Percentiles rank a stretch among this genome's conserved stretches.
Conservation (phyloP, 2,113 vertebrate genomes). For the Serilophus lunatus region DNA sequence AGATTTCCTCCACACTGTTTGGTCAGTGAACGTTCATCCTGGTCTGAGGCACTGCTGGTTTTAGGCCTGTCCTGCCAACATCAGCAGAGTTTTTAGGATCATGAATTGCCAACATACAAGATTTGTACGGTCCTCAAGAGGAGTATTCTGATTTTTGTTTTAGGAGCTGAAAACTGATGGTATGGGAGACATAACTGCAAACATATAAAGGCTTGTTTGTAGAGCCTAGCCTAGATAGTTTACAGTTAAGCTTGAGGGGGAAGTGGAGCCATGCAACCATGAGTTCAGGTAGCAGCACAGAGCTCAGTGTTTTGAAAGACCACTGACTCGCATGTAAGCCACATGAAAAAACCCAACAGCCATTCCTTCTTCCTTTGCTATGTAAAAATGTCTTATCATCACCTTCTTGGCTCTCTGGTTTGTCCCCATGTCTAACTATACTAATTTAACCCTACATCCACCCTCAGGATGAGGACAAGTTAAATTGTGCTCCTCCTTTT, state of each 20-base stretch:
- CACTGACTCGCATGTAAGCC: background rate
- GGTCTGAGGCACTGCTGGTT: background rate
- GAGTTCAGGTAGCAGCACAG: background rate
- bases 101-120: background rate
- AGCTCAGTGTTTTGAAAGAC: background rate
- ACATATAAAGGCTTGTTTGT: background rate
- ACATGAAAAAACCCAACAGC: background rate
- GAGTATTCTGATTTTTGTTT: background rate
- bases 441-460: background rate
- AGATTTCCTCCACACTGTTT: background rate
- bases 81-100: background rate
- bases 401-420: background rate
- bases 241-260: background rate
- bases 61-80: background rate
- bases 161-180: background rate
- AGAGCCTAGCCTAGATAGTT: background rate
- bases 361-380: background rate
- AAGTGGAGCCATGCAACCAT: background rate
- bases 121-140: background rate
- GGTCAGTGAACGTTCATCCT: background rate
- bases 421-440: background rate
- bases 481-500: background rate
- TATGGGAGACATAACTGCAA: background rate
- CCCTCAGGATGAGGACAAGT: background rate
- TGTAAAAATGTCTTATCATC: background rate